Evolutionary conservation across 2,888 invertebrate genomes (phyloP).

Genomic region (Amblyjoppa proteus): DNA sequence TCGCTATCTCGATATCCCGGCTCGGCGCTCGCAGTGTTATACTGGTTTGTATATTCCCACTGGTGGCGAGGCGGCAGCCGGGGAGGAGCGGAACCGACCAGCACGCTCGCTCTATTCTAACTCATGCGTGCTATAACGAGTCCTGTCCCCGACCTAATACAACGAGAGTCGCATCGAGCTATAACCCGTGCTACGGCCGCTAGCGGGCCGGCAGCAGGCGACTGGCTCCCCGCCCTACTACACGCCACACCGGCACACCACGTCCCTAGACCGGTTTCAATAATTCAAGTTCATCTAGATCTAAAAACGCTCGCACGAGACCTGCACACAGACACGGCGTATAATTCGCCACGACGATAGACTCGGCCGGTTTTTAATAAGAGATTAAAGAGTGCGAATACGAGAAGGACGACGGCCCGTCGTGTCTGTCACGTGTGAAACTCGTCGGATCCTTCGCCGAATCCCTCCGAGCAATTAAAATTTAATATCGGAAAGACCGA

Average conservation of each 20-base stretch:
- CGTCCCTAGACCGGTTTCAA: conserved; percentile 78
- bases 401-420: conserved; percentile 26
- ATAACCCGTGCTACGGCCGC: conserved; percentile 63
- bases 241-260: conserved; percentile 36
- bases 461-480: conserved; percentile 50
- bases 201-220: conserved; percentile 23
- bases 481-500: conserved; percentile 29
- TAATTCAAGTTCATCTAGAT: conserved; percentile 82
- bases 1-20: conserved; percentile 3
- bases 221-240: conserved; percentile 4
- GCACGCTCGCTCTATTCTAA: conserved; percentile 75
- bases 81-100: neutral
- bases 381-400: conserved; percentile 18
- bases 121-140: conserved; percentile 76
- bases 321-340: conserved; percentile 14
- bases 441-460: neutral
- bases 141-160: conserved; percentile 82
- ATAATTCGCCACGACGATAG: conserved; percentile 52
- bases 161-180: conserved; percentile 78
- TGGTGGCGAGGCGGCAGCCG: neutral
- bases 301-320: conserved; percentile 69
- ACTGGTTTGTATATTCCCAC: neutral
- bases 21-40: neutral
- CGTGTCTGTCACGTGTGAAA: conserved; percentile 58
- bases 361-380: conserved; percentile 55